These are phyloP conservation scores for Enteromius viviparus DNA, from an alignment of 2,797 vertebrate species.

Conservation along the genomic window DNA sequence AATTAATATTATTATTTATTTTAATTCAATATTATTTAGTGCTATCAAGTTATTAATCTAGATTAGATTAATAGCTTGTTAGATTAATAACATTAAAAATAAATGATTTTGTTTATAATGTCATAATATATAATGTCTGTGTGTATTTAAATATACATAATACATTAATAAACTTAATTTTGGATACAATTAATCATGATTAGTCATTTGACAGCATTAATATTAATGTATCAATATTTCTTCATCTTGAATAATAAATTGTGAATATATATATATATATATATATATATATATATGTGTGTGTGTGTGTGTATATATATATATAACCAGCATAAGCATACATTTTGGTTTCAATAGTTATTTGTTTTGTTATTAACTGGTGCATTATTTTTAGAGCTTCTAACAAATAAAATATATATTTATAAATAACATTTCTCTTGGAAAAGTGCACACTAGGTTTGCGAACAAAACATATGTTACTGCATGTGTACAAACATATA, in stretches of 20 bases:
- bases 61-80: too few relatives aligned
- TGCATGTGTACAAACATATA: slow-evolving; percentile 8
- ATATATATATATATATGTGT: not conserved
- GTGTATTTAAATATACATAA: too few relatives aligned
- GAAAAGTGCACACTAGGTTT: not conserved
- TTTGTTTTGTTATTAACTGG: not conserved
- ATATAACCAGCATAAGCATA: not conserved
- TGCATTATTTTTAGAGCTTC: not conserved
- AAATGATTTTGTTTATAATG: too few relatives aligned
- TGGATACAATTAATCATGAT: too few relatives aligned
- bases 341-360: not conserved
- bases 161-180: too few relatives aligned
- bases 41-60: too few relatives aligned
- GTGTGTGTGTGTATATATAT: not conserved
- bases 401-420: not conserved
- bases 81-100: too few relatives aligned
- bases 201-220: too few relatives aligned
- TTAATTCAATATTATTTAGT: too few relatives aligned
- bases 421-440: not conserved
- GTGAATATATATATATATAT: not conserved
- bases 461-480: not conserved
- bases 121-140: too few relatives aligned
- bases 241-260: not conserved
- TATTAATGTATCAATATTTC: too few relatives aligned
- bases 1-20: not conserved